Evolutionary conservation across 1,140 invertebrate species (phyloP).

Genomic region (Globodera rostochiensis): DNA sequence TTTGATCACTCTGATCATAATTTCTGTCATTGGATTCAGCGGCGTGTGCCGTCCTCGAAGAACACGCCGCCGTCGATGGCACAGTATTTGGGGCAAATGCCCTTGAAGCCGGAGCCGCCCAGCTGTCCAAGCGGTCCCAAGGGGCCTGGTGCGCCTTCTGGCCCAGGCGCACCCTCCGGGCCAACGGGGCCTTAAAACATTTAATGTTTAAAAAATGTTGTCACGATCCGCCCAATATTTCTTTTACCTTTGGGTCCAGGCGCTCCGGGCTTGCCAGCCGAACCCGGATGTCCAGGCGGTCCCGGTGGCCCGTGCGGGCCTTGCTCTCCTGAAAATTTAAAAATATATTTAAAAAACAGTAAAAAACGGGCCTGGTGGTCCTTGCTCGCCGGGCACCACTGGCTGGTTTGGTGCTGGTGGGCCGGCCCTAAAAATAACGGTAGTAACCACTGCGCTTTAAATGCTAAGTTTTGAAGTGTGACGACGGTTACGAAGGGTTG

Average conservation of each 20-base stretch:
- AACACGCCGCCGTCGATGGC: slow-evolving; percentile 53
- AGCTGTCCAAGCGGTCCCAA: slow-evolving; percentile 49
- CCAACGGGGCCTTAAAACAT: slow-evolving; percentile 6
- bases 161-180: slow-evolving; percentile 12
- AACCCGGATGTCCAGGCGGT: slow-evolving; percentile 31
- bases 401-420: slow-evolving; percentile 18
- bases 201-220: neutral
- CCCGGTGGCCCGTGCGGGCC: slow-evolving; percentile 31
- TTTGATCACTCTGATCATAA: no score
- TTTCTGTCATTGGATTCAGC: slow-evolving; percentile 24
- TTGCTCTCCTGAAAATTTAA: slow-evolving; percentile 32
- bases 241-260: slow-evolving; percentile 33
- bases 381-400: neutral
- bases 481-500: neutral
- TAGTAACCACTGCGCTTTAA: neutral
- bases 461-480: neutral
- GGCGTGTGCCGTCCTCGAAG: slow-evolving; percentile 54
- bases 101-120: slow-evolving; percentile 55
- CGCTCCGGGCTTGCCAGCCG: slow-evolving; percentile 32
- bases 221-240: no score
- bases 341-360: slow-evolving; percentile 3
- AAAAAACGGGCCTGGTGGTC: slow-evolving; percentile 14
- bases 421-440: slow-evolving; percentile 7
- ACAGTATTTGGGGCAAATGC: slow-evolving; percentile 58
- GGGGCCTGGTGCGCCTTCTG: slow-evolving; percentile 15